Percentiles rank a stretch among this genome's conserved stretches.
Evolutionary conservation across 2,888 invertebrate genomes (phyloP).

Genomic region (Leptopilina drosophilae): DNA sequence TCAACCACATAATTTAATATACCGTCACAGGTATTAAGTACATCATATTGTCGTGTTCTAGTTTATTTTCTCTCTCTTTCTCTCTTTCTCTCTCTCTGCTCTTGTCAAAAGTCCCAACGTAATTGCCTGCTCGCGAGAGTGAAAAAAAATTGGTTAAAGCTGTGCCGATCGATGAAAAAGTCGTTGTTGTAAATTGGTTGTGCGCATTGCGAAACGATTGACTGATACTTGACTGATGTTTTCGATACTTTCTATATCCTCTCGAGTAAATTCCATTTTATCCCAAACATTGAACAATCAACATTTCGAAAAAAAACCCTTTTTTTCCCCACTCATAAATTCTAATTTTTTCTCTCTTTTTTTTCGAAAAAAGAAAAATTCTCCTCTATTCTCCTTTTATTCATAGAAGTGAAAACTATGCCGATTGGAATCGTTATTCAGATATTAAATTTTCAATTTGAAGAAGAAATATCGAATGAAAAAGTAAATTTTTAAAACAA

Average conservation of each 20-base stretch:
- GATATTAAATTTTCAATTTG: no score
- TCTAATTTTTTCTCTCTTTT: background rate
- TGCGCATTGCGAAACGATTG: constrained; percentile 39
- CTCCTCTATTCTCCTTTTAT: no score
- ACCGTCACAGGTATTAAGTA: constrained; percentile 24
- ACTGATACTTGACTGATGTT: constrained; percentile 49
- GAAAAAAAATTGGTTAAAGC: constrained; percentile 14
- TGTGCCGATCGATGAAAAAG: constrained; percentile 36
- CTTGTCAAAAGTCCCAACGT: constrained; percentile 23
- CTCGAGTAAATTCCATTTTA: constrained; percentile 18
- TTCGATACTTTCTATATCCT: constrained; percentile 30
- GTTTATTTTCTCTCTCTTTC: background rate
- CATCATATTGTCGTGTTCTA: constrained; percentile 25
- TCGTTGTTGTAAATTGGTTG: constrained; percentile 44
- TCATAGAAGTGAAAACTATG: no score
- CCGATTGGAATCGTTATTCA: no score
- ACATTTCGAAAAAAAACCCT: background rate
- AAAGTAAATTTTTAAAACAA: no score
- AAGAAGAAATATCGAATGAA: no score
- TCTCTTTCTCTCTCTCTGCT: background rate
- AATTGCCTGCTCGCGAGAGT: constrained; percentile 19
- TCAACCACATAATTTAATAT: constrained; percentile 35
- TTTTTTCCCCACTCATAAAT: background rate
- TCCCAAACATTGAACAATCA: constrained; percentile 12
- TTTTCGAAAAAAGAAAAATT: background rate